Evolutionary conservation across 2,888 invertebrate species (phyloP).

Genomic region (Oxyscelio sp.): DNA sequence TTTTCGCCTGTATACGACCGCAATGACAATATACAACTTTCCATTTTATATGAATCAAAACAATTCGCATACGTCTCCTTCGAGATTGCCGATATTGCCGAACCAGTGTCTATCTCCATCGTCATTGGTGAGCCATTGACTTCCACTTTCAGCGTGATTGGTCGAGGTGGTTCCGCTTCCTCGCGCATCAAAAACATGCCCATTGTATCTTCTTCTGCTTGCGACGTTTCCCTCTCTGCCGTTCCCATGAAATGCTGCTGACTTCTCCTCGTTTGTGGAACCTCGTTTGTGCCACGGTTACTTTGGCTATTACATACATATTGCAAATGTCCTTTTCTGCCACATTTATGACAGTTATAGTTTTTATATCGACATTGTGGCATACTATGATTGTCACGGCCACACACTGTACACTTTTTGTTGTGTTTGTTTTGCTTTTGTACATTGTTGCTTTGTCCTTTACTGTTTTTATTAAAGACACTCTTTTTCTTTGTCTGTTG

Average conservation of each 20-base stretch:
- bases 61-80: neutral
- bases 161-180: neutral
- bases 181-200: too few relatives aligned
- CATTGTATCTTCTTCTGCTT: too few relatives aligned
- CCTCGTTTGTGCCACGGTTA: too few relatives aligned
- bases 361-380: neutral
- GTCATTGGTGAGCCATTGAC: neutral
- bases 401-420: neutral
- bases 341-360: neutral
- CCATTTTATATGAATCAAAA: neutral
- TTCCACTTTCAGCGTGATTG: neutral
- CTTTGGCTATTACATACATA: neutral
- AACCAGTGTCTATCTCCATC: neutral
- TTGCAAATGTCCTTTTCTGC: neutral
- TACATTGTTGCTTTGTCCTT: neutral
- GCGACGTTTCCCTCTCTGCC: too few relatives aligned
- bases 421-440: neutral
- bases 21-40: neutral
- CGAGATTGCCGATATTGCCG: conserved; percentile 9
- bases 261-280: too few relatives aligned
- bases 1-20: neutral
- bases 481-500: neutral
- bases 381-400: neutral
- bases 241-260: too few relatives aligned
- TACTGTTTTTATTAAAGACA: neutral